Evolutionary conservation across 2,888 invertebrate genomes (phyloP), one percentile per base, ranked within the genome.

Genomic region (Caenorhabditis sp.): DNA sequence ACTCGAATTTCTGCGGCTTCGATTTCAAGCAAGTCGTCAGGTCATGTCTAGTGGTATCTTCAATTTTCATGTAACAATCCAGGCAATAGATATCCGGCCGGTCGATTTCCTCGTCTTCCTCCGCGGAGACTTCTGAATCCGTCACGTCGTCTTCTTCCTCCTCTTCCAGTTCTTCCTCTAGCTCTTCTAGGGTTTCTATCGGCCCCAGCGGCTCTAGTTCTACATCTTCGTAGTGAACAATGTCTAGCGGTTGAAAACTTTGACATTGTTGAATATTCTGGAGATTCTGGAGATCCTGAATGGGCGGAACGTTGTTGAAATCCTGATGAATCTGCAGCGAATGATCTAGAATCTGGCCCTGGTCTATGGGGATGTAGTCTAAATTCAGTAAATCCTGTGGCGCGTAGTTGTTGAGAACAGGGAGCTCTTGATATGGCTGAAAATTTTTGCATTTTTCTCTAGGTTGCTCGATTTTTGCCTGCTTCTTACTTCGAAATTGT

Each of bases 41-140:
- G 22, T 64, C 58, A 31, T 80, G 80, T 8, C 8, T 12, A 0
- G 38, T 38, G 0, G 59, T 51, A 10, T 73, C 66, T 1, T 73
- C 73, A 26, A 73, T 47, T 58, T 64, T 72, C 31, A 63, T n/a
- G n/a, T 66, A 63, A 68, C 77, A 79, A 16, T 77, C 68, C 61
- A 82, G 63, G 41, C 79, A 77, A 49, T 79, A 82, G 7, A 77
- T 58, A 41, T 72, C 72, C 4, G 79, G 70, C 14, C 63, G 69
- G 19, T 77, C 77, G n/a, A 66, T 26, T 59, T 59, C 59, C 22
- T 64, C 68, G 1, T 74, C 64, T 4, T 61, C 61, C 1, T 58
- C 56, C n/a, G 54, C 58, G 6, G 61, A 54, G 1, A 31, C 44
- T 8, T 70, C 79, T 19, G 16, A 19, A 22, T 72, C 63, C 14